These are phyloP conservation scores for Dasypogon diadema DNA, from an alignment of 2,888 invertebrate species.

Conservation along the genomic window DNA sequence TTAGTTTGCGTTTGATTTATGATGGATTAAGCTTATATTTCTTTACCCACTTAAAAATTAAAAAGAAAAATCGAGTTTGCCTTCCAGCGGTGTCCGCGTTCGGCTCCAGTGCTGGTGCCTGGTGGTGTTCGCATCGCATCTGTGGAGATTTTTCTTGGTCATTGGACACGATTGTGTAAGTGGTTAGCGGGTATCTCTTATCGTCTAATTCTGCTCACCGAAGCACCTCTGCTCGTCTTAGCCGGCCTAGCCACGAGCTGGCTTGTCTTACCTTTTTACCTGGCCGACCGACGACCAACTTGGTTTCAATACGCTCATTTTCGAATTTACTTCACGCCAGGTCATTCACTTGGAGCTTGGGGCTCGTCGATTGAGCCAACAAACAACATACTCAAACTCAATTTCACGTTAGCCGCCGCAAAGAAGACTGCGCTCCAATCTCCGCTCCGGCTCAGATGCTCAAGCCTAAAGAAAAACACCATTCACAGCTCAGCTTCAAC, in stretches of 20 bases:
- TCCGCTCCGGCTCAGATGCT: background rate
- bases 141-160: constrained; percentile 17
- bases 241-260: no score
- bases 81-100: constrained; percentile 1
- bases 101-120: background rate
- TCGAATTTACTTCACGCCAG: constrained; percentile 32
- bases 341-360: constrained; percentile 32
- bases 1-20: constrained; percentile 30
- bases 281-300: background rate
- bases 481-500: constrained; percentile 1
- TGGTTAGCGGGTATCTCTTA: constrained; percentile 26
- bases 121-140: constrained; percentile 8
- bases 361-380: background rate
- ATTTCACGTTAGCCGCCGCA: no score
- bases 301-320: constrained; percentile 36
- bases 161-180: constrained; percentile 29
- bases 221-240: constrained; percentile 1
- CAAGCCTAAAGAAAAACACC: background rate
- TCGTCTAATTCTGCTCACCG: constrained; percentile 6
- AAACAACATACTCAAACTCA: background rate
- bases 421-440: no score
- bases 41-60: constrained; percentile 26
- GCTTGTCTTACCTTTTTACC: background rate
- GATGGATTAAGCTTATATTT: constrained; percentile 44
- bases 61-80: constrained; percentile 26